Evolutionary conservation across 2,888 invertebrate species (phyloP).

Genomic region (Eupelmus urozonus): DNA sequence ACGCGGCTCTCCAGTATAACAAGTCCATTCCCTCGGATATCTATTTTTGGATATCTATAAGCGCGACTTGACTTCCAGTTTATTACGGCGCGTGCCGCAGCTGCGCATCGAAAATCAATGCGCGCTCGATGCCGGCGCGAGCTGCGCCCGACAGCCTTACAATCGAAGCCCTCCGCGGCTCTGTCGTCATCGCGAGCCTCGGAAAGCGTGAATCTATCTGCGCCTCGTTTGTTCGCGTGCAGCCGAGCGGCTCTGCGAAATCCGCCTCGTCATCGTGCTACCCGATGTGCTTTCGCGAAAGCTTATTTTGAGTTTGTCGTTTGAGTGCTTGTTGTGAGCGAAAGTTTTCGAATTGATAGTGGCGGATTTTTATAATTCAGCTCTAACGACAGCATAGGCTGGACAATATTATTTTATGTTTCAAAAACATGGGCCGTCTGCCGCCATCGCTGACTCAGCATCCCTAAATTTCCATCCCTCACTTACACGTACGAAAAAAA

Average conservation of each 20-base stretch:
- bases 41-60: too few relatives aligned
- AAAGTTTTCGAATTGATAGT: too few relatives aligned
- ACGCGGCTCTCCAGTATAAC: too few relatives aligned
- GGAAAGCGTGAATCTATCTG: constrained; percentile 26
- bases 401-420: too few relatives aligned
- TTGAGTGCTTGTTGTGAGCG: too few relatives aligned
- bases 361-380: too few relatives aligned
- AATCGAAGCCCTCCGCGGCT: constrained; percentile 14
- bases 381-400: too few relatives aligned
- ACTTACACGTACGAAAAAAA: too few relatives aligned
- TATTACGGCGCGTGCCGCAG: constrained; percentile 9
- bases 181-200: constrained; percentile 10
- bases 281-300: not conserved
- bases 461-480: too few relatives aligned
- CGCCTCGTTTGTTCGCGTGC: not conserved
- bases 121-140: constrained; percentile 23
- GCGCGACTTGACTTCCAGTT: not conserved
- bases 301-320: constrained; percentile 16
- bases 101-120: constrained; percentile 42
- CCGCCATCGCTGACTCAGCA: too few relatives aligned
- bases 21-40: too few relatives aligned
- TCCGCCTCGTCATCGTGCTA: constrained; percentile 15
- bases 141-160: not conserved
- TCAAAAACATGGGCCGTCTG: too few relatives aligned
- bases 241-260: not conserved